Percentiles rank a stretch among this genome's conserved stretches.
phyloP scores from a whole-genome alignment of 2,888 invertebrate species.

The Drosophila melanocephala region DNA sequence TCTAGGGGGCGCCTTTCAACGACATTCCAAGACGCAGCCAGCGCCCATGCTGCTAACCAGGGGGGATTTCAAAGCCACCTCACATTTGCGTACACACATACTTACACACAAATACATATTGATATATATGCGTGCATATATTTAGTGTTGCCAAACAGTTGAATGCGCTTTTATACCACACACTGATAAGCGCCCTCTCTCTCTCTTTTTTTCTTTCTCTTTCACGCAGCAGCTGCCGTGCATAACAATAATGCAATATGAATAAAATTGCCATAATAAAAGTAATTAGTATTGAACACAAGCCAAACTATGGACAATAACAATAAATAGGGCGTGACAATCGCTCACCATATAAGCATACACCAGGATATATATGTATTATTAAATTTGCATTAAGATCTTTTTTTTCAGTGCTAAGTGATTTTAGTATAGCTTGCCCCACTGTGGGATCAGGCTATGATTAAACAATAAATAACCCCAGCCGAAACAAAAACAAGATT shows the following conservation, averaged over 20 bases:
- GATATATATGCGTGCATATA: neutral
- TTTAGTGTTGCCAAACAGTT: slow-evolving; percentile 53
- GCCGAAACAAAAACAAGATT: slow-evolving; percentile 35
- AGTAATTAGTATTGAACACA: slow-evolving; percentile 73
- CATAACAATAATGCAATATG: slow-evolving; percentile 65
- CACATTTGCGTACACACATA: neutral
- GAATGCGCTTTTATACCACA: slow-evolving; percentile 61
- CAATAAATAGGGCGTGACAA: slow-evolving; percentile 42
- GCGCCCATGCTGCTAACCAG: slow-evolving; percentile 27
- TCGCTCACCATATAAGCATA: slow-evolving; percentile 6
- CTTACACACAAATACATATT: neutral
- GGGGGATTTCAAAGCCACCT: slow-evolving; percentile 29
- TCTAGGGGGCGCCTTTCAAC: slow-evolving; percentile 49
- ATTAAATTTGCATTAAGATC: neutral
- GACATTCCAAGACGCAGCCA: slow-evolving; percentile 58
- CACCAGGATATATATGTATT: neutral
- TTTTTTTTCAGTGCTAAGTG: slow-evolving; percentile 5
- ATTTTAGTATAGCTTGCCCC: slow-evolving; percentile 29
- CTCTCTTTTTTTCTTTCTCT: neutral
- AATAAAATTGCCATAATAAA: slow-evolving; percentile 60
- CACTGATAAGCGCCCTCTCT: slow-evolving; percentile 48
- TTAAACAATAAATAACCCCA: slow-evolving; percentile 59
- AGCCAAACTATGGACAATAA: slow-evolving; percentile 27
- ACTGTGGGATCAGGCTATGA: slow-evolving; percentile 56
- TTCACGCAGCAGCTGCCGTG: slow-evolving; percentile 39